A percentile compares a stretch with the other conserved stretches of the same genome.
phyloP scores from a whole-genome alignment of 2,113 vertebrate species.

The Hirundichthys speculiger region DNA sequence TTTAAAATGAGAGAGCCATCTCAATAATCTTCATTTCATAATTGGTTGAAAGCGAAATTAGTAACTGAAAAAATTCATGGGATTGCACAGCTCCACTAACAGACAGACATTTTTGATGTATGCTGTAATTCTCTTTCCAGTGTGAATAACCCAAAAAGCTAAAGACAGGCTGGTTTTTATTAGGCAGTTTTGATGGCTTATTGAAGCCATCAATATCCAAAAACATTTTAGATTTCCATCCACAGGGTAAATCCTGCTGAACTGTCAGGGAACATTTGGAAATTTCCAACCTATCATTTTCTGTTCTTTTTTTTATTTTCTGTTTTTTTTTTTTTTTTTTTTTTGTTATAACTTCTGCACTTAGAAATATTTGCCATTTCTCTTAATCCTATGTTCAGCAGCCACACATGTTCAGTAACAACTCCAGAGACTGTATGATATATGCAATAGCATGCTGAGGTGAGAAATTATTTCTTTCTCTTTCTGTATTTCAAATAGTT shows the following conservation, averaged over 20 bases:
- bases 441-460: background rate
- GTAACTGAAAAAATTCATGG: background rate
- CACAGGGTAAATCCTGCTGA: conserved; percentile 6
- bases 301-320: background rate
- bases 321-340: background rate
- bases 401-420: background rate
- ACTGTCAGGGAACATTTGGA: conserved; percentile 1
- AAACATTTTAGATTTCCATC: conserved; percentile 13
- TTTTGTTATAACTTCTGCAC: background rate
- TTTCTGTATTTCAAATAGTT: conserved; percentile 16
- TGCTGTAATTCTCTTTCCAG: conserved; percentile 16
- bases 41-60: background rate
- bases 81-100: background rate
- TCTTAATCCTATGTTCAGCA: background rate
- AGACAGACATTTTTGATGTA: conserved; percentile 2
- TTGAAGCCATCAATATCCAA: conserved; percentile 26
- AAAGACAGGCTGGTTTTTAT: conserved; percentile 5
- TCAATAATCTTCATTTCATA: background rate
- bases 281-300: background rate
- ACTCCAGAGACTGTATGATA: background rate
- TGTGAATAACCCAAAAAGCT: conserved; percentile 21
- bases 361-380: conserved; percentile 9
- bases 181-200: conserved; percentile 24
- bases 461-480: conserved; percentile 9
- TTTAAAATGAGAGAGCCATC: too few relatives aligned